Evolutionary conservation across 2,113 vertebrate species (phyloP), one percentile per base, ranked within the genome.

Genomic region (Nothobranchius furzeri): DNA sequence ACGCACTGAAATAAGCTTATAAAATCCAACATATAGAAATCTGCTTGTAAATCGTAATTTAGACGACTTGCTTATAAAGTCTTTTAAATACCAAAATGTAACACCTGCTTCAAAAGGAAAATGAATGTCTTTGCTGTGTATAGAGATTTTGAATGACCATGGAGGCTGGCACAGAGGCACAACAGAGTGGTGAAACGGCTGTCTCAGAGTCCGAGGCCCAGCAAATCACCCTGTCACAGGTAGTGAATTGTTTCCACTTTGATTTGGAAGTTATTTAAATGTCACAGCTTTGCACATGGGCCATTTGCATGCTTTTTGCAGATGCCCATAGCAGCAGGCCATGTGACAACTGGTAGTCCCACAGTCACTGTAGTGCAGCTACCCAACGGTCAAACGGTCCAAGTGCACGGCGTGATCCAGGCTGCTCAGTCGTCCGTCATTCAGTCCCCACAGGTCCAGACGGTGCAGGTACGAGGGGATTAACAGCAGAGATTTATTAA

Each of bases 371-470:
- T 99, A 76, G 97, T 99, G 61, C 98, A 99, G 88, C 90, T 99
- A 75, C 97, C 98, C 57, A 99, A 99, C 66, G 98, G 98, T 68
- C 98, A 99, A 88, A 99, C 97, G 0, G 96, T 99, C 71, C 98
- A 99, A 88, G 98, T 99, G 76, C 98, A 99, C 48, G 97, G 97
- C 14, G 98, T 99, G 83, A 99, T 99, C 90, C 98, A 99, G 89
- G 94, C 97, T 8, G 96, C 98, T 55, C 98, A 99, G 91, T 96
- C 96, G 2, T 99, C 98, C 7, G 98, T 99, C 82, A 99, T 99
- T 87, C 98, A 99, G 89, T 96, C 97, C 70, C 98, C 97, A 59
- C 97, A 99, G 80, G 95, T 99, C 79, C 97, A 99, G 85, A 95
- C 98, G 56, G 95, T 99, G 65, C 98, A 99, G 94, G 98, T 99